Evolutionary conservation across 2,113 vertebrate species (phyloP).

Genomic region (Mionectes macconnelli): DNA sequence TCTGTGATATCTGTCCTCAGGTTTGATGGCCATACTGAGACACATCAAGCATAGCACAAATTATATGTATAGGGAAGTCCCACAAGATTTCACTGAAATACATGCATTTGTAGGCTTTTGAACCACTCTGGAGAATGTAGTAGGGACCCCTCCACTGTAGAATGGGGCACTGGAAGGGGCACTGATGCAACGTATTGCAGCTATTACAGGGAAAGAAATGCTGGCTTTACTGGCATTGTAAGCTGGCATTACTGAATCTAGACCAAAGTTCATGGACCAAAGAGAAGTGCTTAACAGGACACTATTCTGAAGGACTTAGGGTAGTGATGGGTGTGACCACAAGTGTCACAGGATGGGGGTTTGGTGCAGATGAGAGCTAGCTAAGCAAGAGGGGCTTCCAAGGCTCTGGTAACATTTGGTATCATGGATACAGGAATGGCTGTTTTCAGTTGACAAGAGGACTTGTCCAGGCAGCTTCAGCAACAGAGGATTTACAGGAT

Average conservation of each 20-base stretch:
- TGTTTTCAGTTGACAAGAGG: background rate
- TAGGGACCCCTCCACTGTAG: background rate
- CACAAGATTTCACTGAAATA: background rate
- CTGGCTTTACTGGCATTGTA: background rate
- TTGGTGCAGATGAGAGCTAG: background rate
- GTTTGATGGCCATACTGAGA: background rate
- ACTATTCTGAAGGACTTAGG: background rate
- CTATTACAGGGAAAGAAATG: background rate
- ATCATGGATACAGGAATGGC: background rate
- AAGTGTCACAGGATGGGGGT: background rate
- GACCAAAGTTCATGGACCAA: background rate
- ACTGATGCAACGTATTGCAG: background rate
- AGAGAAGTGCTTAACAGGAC: background rate
- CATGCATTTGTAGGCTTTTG: background rate
- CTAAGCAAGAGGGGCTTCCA: background rate
- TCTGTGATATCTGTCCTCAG: background rate
- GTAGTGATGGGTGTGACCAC: background rate
- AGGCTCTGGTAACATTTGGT: background rate
- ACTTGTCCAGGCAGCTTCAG: background rate
- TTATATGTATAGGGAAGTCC: background rate
- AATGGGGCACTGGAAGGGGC: rapidly evolving
- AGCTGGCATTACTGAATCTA: background rate
- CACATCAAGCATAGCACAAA: background rate
- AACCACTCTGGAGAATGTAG: background rate
- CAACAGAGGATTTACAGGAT: background rate